These are phyloP conservation scores for Pandemis cinnamomeana DNA, from an alignment of 2,888 invertebrate species.

Conservation along the genomic window DNA sequence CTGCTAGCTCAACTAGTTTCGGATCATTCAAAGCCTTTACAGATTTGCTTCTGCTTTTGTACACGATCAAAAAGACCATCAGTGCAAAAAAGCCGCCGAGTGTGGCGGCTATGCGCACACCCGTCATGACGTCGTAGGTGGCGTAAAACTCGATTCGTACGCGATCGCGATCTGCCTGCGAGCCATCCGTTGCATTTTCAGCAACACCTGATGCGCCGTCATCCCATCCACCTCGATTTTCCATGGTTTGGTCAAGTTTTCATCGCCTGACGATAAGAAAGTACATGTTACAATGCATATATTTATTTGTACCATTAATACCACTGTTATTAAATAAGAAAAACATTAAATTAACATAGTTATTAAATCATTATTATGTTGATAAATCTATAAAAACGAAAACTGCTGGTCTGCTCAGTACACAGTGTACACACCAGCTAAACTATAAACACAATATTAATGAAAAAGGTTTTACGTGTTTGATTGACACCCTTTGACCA, in stretches of 20 bases:
- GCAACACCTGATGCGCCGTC: conserved; percentile 65
- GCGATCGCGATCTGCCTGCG: conserved; percentile 86
- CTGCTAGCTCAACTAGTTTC: conserved; percentile 90
- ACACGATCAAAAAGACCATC: conserved; percentile 95
- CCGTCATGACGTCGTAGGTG: conserved; percentile 97
- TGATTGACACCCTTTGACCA: background rate
- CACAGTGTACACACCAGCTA: background rate
- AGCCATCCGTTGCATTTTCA: conserved; percentile 70
- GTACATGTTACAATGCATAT: conserved; percentile 33
- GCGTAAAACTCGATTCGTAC: conserved; percentile 93
- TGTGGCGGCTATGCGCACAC: conserved; percentile 95
- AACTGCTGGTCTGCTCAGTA: background rate
- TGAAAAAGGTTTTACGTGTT: conserved; percentile 6
- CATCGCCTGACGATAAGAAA: conserved; percentile 75
- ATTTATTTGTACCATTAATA: background rate
- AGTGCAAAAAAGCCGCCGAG: conserved; percentile 95
- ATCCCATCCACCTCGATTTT: conserved; percentile 76
- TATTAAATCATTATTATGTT: background rate
- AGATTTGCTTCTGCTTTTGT: conserved; percentile 93
- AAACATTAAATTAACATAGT: no score
- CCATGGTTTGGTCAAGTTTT: conserved; percentile 79
- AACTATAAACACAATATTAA: background rate
- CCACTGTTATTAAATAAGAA: background rate
- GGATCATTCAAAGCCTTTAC: conserved; percentile 91
- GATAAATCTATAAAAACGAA: background rate